Evolutionary conservation across 2,888 invertebrate genomes (phyloP).

Genomic region (Netelia fuscicornis): DNA sequence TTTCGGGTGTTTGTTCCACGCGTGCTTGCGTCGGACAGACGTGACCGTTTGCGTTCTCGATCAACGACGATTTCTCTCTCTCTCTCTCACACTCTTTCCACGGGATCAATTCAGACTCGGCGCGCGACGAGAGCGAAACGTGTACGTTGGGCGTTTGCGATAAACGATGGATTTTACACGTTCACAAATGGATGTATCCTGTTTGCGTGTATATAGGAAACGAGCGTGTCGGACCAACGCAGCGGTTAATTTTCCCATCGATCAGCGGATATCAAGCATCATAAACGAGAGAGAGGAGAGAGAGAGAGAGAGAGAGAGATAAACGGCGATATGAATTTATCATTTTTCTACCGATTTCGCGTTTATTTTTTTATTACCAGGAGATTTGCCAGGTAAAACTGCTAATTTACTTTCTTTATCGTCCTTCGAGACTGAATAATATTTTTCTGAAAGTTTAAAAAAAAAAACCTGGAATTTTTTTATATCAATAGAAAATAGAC

Average conservation of each 20-base stretch:
- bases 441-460: too few species aligned
- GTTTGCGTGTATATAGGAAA: not conserved
- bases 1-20: constrained; percentile 11
- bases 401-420: not conserved
- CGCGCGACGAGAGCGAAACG: not conserved
- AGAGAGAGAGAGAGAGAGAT: not conserved
- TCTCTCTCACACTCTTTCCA: not conserved
- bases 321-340: constrained; percentile 19
- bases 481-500: too few species aligned
- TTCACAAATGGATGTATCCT: constrained; percentile 14
- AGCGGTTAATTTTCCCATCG: constrained; percentile 39
- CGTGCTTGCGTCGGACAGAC: constrained; percentile 7
- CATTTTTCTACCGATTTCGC: not conserved
- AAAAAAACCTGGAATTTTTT: too few species aligned
- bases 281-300: not conserved
- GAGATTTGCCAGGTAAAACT: not conserved
- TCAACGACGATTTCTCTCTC: constrained; percentile 2
- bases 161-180: constrained; percentile 25
- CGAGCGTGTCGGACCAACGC: constrained; percentile 19
- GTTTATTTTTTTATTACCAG: not conserved
- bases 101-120: constrained; percentile 24
- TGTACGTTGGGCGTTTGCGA: constrained; percentile 18
- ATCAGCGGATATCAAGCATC: constrained; percentile 8
- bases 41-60: constrained; percentile 35
- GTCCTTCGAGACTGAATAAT: not conserved